phyloP scores from a whole-genome alignment of 2,888 invertebrate genomes.

The Aphidius colemani region DNA sequence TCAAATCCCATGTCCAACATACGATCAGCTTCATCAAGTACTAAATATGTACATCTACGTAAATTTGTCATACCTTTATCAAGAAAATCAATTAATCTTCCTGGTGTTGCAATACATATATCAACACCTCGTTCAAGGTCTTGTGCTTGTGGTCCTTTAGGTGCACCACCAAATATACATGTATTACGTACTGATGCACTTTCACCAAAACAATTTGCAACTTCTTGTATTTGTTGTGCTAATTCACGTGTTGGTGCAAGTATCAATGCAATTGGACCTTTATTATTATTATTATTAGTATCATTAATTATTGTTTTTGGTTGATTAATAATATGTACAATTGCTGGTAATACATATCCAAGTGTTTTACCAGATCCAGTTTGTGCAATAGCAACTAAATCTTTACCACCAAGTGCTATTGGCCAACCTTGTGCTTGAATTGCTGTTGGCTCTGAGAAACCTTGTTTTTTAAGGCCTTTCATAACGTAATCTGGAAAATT shows the following conservation, averaged over 20 bases:
- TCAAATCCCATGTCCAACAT: conserved; percentile 99
- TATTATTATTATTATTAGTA: no score
- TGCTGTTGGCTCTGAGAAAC: conserved; percentile 66
- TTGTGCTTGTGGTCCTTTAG: conserved; percentile 89
- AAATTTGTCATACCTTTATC: conserved; percentile 82
- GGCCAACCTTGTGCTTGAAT: conserved; percentile 74
- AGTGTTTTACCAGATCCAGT: conserved; percentile 67
- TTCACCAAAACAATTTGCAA: conserved; percentile 90
- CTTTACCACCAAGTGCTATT: conserved; percentile 67
- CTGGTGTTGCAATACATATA: conserved; percentile 95
- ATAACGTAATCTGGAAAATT: conserved; percentile 53
- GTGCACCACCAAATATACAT: conserved; percentile 98
- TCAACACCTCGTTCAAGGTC: conserved; percentile 87
- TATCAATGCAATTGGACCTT: conserved; percentile 66
- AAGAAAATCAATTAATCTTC: conserved; percentile 91
- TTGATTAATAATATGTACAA: conserved; percentile 69
- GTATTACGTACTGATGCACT: conserved; percentile 87
- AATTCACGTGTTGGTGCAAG: conserved; percentile 66
- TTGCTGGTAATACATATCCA: conserved; percentile 67
- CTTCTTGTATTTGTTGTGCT: conserved; percentile 70
- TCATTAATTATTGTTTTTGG: conserved; percentile 65
- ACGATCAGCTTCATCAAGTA: conserved; percentile 89
- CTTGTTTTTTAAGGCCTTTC: conserved; percentile 58
- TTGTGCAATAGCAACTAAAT: conserved; percentile 71
- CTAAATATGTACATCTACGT: conserved; percentile 85